Evolutionary conservation across 1,140 invertebrate genomes (phyloP), one percentile per base, ranked within the genome.

Genomic region (Streblospio benedicti): DNA sequence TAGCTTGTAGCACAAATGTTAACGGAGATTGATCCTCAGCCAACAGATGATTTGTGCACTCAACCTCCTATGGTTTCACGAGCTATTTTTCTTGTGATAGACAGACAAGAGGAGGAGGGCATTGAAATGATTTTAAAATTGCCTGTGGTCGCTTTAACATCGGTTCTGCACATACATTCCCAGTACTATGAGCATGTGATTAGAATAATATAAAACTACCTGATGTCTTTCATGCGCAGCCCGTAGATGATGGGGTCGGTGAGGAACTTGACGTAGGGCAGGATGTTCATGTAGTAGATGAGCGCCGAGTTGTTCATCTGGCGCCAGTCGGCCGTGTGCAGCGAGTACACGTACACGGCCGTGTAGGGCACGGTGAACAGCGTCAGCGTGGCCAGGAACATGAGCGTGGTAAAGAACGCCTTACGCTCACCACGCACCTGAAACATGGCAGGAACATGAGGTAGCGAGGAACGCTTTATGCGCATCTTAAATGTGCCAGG

Each of bases 261-360:
- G 20, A 62, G 41, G 49, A 61, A 62, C 47, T 62, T 62, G 25
- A 55, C n/a, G 25, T 62, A 62, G 12, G 60, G 54, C 23, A 62
- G 25, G 18, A 62, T n/a, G 25, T 43, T 57, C 54, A 62, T 62
- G 44, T 57, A 62, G 54, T 62, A 62, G 43, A 62, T 57, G 23
- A 62, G n/a, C 5, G 35, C 32, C 23, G 35, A 25, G 33, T 55
- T 30, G 5, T 56, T 20, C 16, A 32, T 27, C 23, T 30, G 35
- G 12, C 20, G 14, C 16, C 28, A n/a, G 23, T 27, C 53, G 18
- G 33, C 20, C 5, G 25, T 18, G 32, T 57, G 35, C 28, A 50
- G 30, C 16, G 60, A 58, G 0, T 51, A 14, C 0, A 62, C 18
- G 32, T 62, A 44, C 6, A 57, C 32, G 31, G 44, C 28, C 49